A percentile compares a stretch with the other conserved stretches of the same genome.
Conservation (phyloP, 2,113 vertebrate species). For the Rhinogobius similis region DNA sequence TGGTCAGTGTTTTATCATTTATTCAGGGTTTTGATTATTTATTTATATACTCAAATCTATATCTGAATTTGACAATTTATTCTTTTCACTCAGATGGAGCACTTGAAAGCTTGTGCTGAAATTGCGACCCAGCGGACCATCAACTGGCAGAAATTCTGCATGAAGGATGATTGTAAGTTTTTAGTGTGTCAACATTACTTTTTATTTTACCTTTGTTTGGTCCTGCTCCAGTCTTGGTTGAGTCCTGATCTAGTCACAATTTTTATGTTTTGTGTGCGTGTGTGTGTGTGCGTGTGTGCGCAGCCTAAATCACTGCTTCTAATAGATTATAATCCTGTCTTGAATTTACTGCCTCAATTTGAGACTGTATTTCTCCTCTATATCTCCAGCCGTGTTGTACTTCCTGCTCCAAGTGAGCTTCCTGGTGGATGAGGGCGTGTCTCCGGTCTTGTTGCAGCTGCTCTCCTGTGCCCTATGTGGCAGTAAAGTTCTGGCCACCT, state of each 20-base stretch:
- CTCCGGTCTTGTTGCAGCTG: constrained; percentile 92
- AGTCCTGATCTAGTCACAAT: not conserved
- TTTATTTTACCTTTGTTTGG: not conserved
- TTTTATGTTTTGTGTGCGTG: too few species aligned
- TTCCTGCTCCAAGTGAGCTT: constrained; percentile 99
- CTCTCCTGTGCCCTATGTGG: constrained; percentile 96
- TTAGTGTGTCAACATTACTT: not conserved
- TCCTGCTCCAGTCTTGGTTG: not conserved
- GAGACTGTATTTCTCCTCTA: not conserved
- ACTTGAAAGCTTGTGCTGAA: constrained; percentile 96
- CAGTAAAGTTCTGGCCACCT: constrained; percentile 90
- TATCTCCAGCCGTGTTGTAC: constrained; percentile 89
- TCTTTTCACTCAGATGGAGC: constrained; percentile 88
- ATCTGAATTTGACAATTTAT: constrained; percentile 3
- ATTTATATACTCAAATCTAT: not conserved
- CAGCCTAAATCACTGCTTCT: too few species aligned
- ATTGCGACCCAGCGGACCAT: constrained; percentile 94
- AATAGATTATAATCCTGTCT: too few species aligned
- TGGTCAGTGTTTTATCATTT: constrained; percentile 78
- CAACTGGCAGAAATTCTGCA: constrained; percentile 99
- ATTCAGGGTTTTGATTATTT: not conserved
- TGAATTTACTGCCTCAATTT: too few species aligned
- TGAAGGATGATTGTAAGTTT: constrained; percentile 97
- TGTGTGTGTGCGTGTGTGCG: too few species aligned
- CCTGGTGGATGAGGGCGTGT: constrained; percentile 95